These are phyloP conservation scores for Scylla paramamosain DNA, from an alignment of 1,140 invertebrate genomes.

Conservation along the genomic window DNA sequence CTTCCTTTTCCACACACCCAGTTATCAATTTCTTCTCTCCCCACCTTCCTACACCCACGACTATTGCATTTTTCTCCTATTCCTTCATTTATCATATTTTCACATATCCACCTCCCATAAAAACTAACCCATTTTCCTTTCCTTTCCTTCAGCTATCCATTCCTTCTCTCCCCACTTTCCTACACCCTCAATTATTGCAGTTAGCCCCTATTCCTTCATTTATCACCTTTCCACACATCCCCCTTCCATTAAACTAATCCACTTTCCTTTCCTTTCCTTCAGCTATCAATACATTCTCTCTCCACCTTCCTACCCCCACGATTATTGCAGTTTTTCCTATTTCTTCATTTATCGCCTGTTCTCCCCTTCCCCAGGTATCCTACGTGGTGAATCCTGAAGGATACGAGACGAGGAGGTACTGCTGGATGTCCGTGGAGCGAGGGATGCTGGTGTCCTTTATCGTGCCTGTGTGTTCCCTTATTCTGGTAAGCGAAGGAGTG, in stretches of 20 bases:
- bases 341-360: background rate
- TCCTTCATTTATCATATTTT: background rate
- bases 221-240: too few relatives aligned
- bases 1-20: background rate
- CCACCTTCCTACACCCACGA: too few relatives aligned
- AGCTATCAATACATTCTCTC: background rate
- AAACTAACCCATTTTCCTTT: background rate
- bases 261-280: background rate
- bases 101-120: too few relatives aligned
- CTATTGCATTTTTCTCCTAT: background rate
- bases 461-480: constrained; percentile 62
- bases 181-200: too few relatives aligned
- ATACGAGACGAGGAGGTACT: constrained; percentile 65
- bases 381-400: constrained; percentile 67
- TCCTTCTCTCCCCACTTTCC: background rate
- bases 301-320: background rate
- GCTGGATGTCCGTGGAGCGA: constrained; percentile 69
- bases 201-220: too few relatives aligned
- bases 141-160: background rate
- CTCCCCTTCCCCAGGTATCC: constrained; percentile 42
- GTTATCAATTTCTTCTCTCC: background rate
- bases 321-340: background rate
- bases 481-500: constrained; percentile 39
- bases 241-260: too few relatives aligned
- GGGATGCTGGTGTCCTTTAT: constrained; percentile 70